Evolutionary conservation across 2,113 vertebrate genomes (phyloP), one percentile per base, ranked within the genome.

Genomic region (Coptodon bakossiorum): DNA sequence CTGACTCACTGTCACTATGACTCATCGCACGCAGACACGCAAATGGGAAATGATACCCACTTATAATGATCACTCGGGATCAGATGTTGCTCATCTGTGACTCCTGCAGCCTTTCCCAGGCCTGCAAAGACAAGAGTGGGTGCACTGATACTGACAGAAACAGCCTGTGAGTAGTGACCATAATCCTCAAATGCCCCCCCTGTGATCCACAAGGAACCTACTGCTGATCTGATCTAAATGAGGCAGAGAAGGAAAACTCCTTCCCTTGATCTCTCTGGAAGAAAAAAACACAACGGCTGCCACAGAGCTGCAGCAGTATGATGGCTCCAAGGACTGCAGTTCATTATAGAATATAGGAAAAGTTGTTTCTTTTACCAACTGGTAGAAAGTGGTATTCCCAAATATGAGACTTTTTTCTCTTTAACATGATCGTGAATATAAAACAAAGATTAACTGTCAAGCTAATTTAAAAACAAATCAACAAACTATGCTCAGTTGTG

Each of bases 161-260:
- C 91, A 90, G 89, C 61, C 87, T 66, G 89, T 4, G 54, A 81
- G 66, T 82, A 88, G 73, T 22, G 82, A 86, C 85, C 81, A n/a
- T 86, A 90, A 93, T 90, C 92, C 88, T 86, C 79, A 73, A 88
- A 93, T 81, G 86, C 59, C 82, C 83, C 61, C 84, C 88, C 3
- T 29, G 81, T 56, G 88, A 91, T 93, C 88, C 81, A 38, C 45
- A 3, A 87, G 34, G 68, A 92, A 90, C 86, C 88, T 90, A 86
- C 90, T 83, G 81, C 78, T 83, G 92, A 94, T 92, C 88, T 73
- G 86, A 84, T 81, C 88, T 79, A 89, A 92, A 93, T 88, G 88
- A 94, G 86, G 89, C 82, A 10, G 85, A 87, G 89, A 87, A 40
- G 85, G 80, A 56, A 88, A 90, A 91, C 66, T 43, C 84, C 24